A percentile compares a stretch with the other conserved stretches of the same genome.
phyloP scores from a whole-genome alignment of 2,797 vertebrate species.

The Melanogrammus aeglefinus region DNA sequence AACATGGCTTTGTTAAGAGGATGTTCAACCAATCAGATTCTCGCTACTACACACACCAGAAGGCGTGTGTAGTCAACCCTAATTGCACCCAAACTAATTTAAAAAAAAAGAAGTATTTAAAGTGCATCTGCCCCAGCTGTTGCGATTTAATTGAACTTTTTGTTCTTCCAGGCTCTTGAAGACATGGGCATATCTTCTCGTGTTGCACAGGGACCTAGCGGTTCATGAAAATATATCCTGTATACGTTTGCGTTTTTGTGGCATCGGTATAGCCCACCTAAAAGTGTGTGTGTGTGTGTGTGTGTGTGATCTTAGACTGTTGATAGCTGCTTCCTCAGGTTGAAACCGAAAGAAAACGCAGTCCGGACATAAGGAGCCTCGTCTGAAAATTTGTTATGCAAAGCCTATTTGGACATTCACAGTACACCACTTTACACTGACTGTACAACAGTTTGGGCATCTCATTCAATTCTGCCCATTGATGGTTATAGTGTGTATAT shows the following conservation, averaged over 20 bases:
- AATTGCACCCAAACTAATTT: neutral
- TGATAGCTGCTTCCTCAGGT: conserved; percentile 21
- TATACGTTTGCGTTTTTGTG: conserved; percentile 8
- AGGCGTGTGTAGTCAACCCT: conserved; percentile 17
- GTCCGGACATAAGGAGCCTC: neutral
- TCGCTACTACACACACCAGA: conserved; percentile 24
- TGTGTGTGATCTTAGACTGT: conserved; percentile 14
- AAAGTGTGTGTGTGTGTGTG: neutral
- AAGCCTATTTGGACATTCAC: conserved; percentile 25
- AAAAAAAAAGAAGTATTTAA: neutral
- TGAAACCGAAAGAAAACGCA: conserved; percentile 8
- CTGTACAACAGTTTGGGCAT: conserved; percentile 30
- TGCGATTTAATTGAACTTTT: neutral
- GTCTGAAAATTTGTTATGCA: conserved; percentile 26
- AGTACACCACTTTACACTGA: conserved; percentile 14
- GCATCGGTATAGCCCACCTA: conserved; percentile 14
- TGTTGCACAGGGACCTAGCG: neutral
- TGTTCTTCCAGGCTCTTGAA: neutral
- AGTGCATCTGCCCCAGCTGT: neutral
- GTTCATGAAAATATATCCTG: neutral
- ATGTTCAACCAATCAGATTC: conserved; percentile 31
- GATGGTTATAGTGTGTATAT: neutral
- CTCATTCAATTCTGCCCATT: conserved; percentile 37
- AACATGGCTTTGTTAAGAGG: conserved; percentile 21
- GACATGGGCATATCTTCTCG: neutral